Base-by-base conservation (phyloP, 2,113 vertebrate genomes). In the Trogon surrucura region DNA sequence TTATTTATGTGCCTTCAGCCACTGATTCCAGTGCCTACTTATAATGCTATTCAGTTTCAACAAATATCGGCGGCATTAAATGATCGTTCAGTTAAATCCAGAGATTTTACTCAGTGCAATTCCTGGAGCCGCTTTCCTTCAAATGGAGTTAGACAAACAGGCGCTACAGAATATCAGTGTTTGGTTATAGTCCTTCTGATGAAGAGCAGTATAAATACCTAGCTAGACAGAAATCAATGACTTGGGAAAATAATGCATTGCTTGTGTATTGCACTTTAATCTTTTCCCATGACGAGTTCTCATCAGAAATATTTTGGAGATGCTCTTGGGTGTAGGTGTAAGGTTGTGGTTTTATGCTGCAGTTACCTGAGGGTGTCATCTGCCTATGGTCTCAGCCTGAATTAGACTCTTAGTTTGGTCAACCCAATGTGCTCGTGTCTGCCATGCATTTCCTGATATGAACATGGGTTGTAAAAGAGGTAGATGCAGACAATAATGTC, bases 371-470 rank as follows among this genome's bases (percentile, higher is more conserved):
- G 17, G 27, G 66, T 69, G 61, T 75, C 3, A 23, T 73, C 73
- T 32, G 25, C 9, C 29, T 66, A 0, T 65, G 21, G 5, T 47
- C 38, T 85, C 26, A 25, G 51, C 9, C 16, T 77, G 62, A 38
- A 56, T 53, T 79, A 32, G 27, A 30, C 36, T 80, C 22, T 51
- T 2, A 17, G 41, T 57, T 75, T 74, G 67, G 58, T 85, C 57
- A 93, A 18, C 11, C 3, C 29, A 30, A 0, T 25, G 34, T 50
- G 58, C 47, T 34, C 34, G 5, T 11, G 21, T 80, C 57, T 69
- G 15, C 45, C 0, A 1, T 74, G 51, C 16, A 14, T 82, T 62
- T 56, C 27, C 12, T 2, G 0, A 3, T 48, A 10, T 5, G 1
- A 34, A 41, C 10, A 5, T 6, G 23, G 11, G 3, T 41, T 88